Base-by-base conservation (phyloP, 2,888 invertebrate species). In the Leptopilina syphax region DNA sequence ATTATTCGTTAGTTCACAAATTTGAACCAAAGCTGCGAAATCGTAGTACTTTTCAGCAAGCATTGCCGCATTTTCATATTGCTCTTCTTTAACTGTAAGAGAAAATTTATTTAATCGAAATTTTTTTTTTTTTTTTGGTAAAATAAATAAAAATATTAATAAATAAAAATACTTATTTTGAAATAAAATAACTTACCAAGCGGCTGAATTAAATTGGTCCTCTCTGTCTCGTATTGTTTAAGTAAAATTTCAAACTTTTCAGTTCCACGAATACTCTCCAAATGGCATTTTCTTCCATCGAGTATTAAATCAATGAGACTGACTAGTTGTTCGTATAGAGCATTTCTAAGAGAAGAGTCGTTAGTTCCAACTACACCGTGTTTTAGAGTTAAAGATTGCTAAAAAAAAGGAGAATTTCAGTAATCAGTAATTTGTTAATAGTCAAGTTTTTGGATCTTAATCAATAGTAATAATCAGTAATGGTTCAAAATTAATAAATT, bases 31-130 rank as follows among this genome's bases (percentile, higher is more conserved):
- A 66, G 96, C 94, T 86, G 96, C 96, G 89, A 97, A 97, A 92
- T 98, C 98, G 65, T 95, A 93, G 92, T 97, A 98, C 92, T 98
- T 98, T 92, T 98, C 98, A 0, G 97, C 98, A 67, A 98, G 92
- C 85, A 95, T 95, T 0, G 96, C 95, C 9, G 97, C 98, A 80
- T 95, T 94, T 88, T 97, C 97, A 85, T 94, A 95, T 89, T 97
- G 96, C 3, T 95, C 95, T 85, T 95, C 95, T 47, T 95, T 94
- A 83, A 97, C 96, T 96, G 90, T 63, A 90, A 91, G 83, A 78
- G 80, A 85, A n/a, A 80, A 70, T 67, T 65, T 44, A 68, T 67
- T 66, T 79, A 68, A 78, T 76, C 77, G 65, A 63, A 34, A 3
- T 34, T 3, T 34, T 4, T 34, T 3, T 34, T 4, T 34, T 3